These are phyloP conservation scores for Epizoanthus stellaris DNA, from an alignment of 92 coral and sea anemone genomes.

Conservation along the genomic window DNA sequence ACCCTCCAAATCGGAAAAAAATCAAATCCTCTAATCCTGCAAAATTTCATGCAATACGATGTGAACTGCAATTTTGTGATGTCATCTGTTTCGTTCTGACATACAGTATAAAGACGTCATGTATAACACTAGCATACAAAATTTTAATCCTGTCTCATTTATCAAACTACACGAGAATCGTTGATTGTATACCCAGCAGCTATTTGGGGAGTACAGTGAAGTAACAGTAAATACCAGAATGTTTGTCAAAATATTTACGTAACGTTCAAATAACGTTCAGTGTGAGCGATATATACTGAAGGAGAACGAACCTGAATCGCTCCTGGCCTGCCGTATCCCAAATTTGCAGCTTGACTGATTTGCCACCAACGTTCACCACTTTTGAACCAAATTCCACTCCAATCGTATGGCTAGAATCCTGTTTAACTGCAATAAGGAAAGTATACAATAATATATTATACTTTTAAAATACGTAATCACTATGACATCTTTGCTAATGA, in stretches of 20 bases:
- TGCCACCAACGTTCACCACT: conserved; percentile 94
- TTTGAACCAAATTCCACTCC: conserved; percentile 99
- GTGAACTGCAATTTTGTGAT: background rate
- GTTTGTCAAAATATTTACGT: background rate
- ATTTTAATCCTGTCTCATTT: background rate
- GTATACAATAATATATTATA: background rate
- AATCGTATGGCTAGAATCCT: conserved; percentile 98
- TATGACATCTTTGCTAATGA: background rate
- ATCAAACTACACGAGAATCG: no score
- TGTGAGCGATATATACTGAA: background rate
- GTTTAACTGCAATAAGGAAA: conserved; percentile 75
- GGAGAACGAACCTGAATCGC: conserved; percentile 78
- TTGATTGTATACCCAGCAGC: no score
- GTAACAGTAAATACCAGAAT: background rate
- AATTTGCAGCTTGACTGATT: conserved; percentile 95
- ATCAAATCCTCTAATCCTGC: no score
- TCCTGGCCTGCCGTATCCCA: conserved; percentile 99
- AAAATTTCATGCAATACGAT: no score
- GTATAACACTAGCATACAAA: no score
- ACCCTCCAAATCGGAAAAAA: no score
- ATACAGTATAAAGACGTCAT: background rate
- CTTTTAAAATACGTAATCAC: background rate
- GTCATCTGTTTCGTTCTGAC: background rate
- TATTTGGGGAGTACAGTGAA: no score
- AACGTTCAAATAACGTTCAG: background rate